Base-by-base conservation (phyloP, 2,113 vertebrate species). In the Scomber scombrus region DNA sequence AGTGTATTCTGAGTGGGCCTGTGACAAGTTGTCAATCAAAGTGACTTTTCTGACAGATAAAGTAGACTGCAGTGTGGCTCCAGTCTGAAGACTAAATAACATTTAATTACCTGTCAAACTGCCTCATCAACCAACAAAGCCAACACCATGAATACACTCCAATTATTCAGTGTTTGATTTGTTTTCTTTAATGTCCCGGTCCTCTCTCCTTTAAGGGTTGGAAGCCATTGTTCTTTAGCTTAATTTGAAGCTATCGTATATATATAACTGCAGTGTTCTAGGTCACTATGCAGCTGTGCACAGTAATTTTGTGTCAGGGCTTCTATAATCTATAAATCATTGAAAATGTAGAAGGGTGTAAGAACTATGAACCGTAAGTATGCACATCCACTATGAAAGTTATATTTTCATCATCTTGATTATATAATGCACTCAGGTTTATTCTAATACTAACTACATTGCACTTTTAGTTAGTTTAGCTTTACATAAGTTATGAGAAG, bases 61-160 rank as follows among this genome's bases (percentile, higher is more conserved):
- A 51, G 71, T 51, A 76, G 71, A 71, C 71, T 3, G 23, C 61
- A 19, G 49, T 81, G 46, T 65, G 57, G 55, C 81, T 85, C 31
- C 73, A 81, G 68, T 63, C 78, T 62, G 78, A 87, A 88, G 64
- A 88, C 68, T 62, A 81, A 75, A 62, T 15, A 78, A 78, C 79
- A 70, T 82, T 87, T 85, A 88, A 88, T 91, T 87, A 87, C 80
- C 82, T 78, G 86, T 91, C 86, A 89, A 87, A 85, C 14, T 10
- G 43, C 60, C 75, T 72, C 79, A 70, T 87, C 85, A 72, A 77
- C 40, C 11, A 82, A 85, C 82, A 82, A 85, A 73, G 71, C 43
- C 62, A 67, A 64, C 68, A 64, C 45, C 55, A 31, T 18, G 15
- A 81, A 71, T 58, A 79, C 19, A 3, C 70, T 81, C 23, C 68